These are phyloP conservation scores for Cettia cetti DNA, from an alignment of 2,113 vertebrate species.

Conservation along the genomic window DNA sequence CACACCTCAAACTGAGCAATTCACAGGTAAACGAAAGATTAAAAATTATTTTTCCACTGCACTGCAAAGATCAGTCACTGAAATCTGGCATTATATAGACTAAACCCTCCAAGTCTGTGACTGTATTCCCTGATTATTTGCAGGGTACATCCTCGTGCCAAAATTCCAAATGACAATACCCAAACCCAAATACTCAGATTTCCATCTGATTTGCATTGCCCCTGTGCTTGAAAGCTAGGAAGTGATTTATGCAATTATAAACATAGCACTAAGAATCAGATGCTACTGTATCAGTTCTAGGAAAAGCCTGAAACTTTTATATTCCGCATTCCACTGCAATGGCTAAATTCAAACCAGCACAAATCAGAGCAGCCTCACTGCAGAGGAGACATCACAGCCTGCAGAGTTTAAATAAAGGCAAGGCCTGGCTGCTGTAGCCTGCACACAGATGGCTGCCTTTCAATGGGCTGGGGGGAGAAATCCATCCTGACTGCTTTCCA, in stretches of 20 bases:
- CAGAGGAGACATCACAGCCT: background rate
- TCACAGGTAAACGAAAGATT: background rate
- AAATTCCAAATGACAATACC: background rate
- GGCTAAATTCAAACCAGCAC: background rate
- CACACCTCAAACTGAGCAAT: background rate
- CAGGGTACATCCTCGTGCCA: background rate
- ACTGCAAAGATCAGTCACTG: background rate
- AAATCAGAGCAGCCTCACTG: background rate
- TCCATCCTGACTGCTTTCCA: slow-evolving; percentile 37
- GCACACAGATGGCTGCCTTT: background rate
- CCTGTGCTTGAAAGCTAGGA: background rate
- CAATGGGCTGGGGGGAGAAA: background rate
- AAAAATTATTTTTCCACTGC: background rate
- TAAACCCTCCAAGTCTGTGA: background rate
- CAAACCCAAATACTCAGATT: background rate
- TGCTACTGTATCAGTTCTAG: background rate
- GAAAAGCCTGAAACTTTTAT: background rate
- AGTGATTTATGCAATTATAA: background rate
- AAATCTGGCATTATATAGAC: background rate
- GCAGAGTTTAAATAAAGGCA: slow-evolving; percentile 4
- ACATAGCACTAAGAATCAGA: background rate
- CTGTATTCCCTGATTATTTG: background rate
- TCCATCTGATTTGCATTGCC: background rate
- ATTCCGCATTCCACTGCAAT: background rate
- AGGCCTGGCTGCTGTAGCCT: background rate